phyloP scores from a whole-genome alignment of 2,797 vertebrate genomes.

The Acropternis orthonyx region DNA sequence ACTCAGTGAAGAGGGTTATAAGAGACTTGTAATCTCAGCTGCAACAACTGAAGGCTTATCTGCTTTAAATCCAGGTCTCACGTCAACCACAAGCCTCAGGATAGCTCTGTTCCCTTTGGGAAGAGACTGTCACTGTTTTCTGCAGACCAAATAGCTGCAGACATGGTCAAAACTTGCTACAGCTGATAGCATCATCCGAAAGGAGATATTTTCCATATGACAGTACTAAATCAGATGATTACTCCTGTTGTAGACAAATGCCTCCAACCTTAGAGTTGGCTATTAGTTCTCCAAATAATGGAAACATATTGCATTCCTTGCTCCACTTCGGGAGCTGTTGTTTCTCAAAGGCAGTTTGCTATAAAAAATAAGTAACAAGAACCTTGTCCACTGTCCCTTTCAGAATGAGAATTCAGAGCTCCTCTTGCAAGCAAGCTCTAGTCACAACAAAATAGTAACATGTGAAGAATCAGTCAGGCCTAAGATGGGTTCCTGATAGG shows the following conservation, averaged over 20 bases:
- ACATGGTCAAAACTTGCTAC: background rate
- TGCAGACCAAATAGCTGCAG: background rate
- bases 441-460: background rate
- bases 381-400: background rate
- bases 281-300: background rate
- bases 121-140: background rate
- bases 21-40: background rate
- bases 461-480: background rate
- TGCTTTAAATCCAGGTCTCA: slow-evolving; percentile 14
- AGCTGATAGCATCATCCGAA: background rate
- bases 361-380: background rate
- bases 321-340: background rate
- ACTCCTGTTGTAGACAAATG: background rate
- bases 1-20: background rate
- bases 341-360: background rate
- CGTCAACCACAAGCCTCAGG: background rate
- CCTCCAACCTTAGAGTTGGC: background rate
- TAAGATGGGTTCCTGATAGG: background rate
- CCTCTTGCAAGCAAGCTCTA: background rate
- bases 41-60: background rate
- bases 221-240: background rate
- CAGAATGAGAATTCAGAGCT: background rate
- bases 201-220: background rate
- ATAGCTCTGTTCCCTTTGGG: background rate
- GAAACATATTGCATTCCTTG: background rate